These are phyloP conservation scores for Hypotaenidia philippensis DNA, from an alignment of 2,797 vertebrate species.

Conservation along the genomic window DNA sequence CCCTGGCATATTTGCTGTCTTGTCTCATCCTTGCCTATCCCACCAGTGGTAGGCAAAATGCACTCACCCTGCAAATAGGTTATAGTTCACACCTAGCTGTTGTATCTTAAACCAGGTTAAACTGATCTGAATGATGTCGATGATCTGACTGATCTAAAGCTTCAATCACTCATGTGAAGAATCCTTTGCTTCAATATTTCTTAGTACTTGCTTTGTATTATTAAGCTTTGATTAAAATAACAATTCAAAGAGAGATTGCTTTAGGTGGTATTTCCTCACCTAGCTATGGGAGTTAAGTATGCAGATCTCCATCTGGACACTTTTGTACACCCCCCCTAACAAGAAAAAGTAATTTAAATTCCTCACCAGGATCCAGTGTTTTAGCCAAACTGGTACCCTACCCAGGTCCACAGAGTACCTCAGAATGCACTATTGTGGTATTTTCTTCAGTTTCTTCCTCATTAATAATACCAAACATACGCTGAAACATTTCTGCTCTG, in stretches of 20 bases:
- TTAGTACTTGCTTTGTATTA: neutral
- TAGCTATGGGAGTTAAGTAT: neutral
- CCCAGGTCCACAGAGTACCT: neutral
- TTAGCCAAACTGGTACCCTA: neutral
- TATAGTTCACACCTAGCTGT: neutral
- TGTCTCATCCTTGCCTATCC: neutral
- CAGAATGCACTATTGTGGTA: neutral
- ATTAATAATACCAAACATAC: neutral
- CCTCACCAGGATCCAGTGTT: neutral
- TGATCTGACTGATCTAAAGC: neutral
- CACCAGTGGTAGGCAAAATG: neutral
- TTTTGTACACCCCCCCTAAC: neutral
- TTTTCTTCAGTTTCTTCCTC: neutral
- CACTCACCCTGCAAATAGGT: neutral
- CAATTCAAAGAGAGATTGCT: neutral
- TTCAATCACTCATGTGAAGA: neutral
- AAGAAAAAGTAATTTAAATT: neutral
- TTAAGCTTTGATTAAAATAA: neutral
- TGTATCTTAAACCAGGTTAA: neutral
- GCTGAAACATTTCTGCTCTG: neutral
- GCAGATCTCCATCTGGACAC: neutral
- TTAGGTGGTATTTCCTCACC: neutral
- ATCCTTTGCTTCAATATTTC: neutral
- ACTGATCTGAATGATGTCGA: neutral
- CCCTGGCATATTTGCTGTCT: neutral